These are phyloP conservation scores for Crambe crambe DNA, from an alignment of 37 sponge, comb jelly and placozoan genomes.

Conservation along the genomic window DNA sequence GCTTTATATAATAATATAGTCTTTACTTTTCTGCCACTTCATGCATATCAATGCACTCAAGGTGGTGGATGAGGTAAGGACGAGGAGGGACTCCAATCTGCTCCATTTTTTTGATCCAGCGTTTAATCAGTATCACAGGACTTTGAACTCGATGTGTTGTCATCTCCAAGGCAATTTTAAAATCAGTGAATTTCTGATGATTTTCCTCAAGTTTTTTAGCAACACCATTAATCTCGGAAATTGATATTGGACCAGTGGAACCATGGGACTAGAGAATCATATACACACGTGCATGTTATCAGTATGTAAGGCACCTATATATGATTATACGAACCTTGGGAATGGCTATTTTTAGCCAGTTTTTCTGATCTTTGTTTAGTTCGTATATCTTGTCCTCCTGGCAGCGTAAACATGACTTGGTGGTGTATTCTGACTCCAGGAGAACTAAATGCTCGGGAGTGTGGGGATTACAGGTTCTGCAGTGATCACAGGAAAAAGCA, in stretches of 20 bases:
- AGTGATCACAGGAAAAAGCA: conserved; percentile 11
- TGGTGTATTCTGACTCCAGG: neutral
- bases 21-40: conserved; percentile 5
- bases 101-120: neutral
- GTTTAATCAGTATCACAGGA: neutral
- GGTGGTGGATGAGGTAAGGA: conserved; percentile 19
- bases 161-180: conserved; percentile 6
- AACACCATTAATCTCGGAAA: neutral
- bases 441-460: neutral
- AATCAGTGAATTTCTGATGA: neutral
- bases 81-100: neutral
- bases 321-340: too few species aligned
- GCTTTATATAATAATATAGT: too few species aligned
- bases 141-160: neutral
- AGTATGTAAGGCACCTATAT: neutral
- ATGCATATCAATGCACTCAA: neutral
- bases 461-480: too few species aligned
- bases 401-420: neutral
- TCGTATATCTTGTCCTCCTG: neutral
- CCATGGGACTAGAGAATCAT: neutral
- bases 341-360: conserved; percentile 7
- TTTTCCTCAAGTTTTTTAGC: neutral
- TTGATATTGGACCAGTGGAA: neutral
- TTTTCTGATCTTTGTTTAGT: neutral
- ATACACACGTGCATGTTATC: neutral